phyloP scores from a whole-genome alignment of 2,797 vertebrate species.

The Sarcoramphus papa region DNA sequence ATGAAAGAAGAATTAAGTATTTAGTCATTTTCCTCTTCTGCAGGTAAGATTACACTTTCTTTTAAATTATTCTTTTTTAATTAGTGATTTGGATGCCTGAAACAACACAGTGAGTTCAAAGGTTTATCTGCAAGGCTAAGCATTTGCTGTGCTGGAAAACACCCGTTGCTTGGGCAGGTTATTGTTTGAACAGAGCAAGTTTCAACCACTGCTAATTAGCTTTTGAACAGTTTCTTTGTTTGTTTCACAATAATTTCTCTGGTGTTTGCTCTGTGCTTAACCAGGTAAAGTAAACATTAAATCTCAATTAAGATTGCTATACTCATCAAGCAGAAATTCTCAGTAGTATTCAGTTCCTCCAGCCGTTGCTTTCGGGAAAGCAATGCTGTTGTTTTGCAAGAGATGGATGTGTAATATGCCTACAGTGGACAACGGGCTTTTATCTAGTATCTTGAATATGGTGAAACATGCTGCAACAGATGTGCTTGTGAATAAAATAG shows the following conservation, averaged over 20 bases:
- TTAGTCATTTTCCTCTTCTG: not conserved
- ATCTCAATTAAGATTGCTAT: slow-evolving; percentile 57
- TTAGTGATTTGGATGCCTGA: not conserved
- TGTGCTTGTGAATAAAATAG: not conserved
- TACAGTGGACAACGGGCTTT: not conserved
- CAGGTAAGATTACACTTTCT: not conserved
- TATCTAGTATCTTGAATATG: not conserved
- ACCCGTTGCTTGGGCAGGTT: slow-evolving; percentile 36
- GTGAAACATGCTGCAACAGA: not conserved
- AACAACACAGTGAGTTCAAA: not conserved
- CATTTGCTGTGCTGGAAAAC: slow-evolving; percentile 56
- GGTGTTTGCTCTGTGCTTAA: slow-evolving; percentile 20
- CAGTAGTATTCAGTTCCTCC: not conserved
- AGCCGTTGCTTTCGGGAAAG: not conserved
- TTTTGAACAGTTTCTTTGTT: not conserved
- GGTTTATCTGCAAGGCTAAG: slow-evolving; percentile 44
- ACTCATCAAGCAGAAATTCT: slow-evolving; percentile 6
- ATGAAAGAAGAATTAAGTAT: not conserved
- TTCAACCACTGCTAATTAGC: slow-evolving; percentile 60
- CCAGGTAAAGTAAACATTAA: slow-evolving; percentile 49
- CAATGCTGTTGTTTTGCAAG: not conserved
- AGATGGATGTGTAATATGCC: not conserved
- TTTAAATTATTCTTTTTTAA: slow-evolving; percentile 40
- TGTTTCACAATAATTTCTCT: not conserved
- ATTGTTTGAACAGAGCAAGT: slow-evolving; percentile 44